Conservation (phyloP, 2,797 vertebrate species). For the Urocyon cinereoargenteus region DNA sequence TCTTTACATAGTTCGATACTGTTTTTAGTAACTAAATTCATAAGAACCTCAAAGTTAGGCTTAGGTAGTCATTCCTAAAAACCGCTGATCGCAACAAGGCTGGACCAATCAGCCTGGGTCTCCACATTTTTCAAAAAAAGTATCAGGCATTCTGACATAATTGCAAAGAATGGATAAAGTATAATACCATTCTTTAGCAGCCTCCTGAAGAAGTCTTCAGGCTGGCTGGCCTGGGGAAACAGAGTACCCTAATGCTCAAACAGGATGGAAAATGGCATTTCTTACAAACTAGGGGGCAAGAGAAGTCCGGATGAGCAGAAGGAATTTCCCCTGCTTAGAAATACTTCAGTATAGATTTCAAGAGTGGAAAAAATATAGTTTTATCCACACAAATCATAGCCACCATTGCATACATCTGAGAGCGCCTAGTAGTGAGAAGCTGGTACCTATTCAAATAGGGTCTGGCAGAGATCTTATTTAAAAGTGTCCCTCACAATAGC, state of each 20-base stretch:
- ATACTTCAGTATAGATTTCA: slow-evolving; percentile 18
- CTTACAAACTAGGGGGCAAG: background rate
- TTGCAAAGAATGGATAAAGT: background rate
- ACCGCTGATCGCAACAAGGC: background rate
- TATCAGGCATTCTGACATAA: background rate
- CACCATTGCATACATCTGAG: background rate
- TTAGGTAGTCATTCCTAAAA: background rate
- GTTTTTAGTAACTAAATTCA: slow-evolving; percentile 9
- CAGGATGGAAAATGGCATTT: background rate
- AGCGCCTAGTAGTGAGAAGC: background rate
- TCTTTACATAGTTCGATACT: background rate
- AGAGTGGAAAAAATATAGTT: background rate
- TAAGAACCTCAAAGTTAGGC: background rate
- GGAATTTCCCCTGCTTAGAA: slow-evolving; percentile 30
- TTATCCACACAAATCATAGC: background rate
- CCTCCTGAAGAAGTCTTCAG: background rate
- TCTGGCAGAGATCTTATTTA: background rate
- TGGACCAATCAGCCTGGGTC: background rate
- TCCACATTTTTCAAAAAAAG: background rate
- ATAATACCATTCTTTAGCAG: background rate
- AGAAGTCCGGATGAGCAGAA: background rate
- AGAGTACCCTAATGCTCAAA: background rate
- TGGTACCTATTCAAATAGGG: background rate
- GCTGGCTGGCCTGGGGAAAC: background rate
- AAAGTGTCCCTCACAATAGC: background rate